A percentile compares a stretch with the other conserved stretches of the same genome.
Conservation (phyloP, 35 echinoderm and acorn worm genomes). For the Ptychodera flava region DNA sequence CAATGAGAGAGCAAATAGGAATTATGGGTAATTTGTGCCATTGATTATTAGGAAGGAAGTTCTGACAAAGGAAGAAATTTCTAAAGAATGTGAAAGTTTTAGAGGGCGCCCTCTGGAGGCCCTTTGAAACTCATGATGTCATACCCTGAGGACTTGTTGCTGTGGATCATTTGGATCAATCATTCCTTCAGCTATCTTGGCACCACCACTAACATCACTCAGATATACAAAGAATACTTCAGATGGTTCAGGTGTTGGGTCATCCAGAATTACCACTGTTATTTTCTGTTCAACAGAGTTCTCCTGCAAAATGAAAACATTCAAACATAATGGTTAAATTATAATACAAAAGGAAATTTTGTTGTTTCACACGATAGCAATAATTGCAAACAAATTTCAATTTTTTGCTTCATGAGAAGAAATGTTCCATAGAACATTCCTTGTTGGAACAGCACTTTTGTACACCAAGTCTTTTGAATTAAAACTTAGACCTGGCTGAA, state of each 20-base stretch:
- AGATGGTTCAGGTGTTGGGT: conserved; percentile 52
- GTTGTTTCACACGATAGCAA: too few species aligned
- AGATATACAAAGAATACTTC: conserved; percentile 89
- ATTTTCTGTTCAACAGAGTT: conserved; percentile 8
- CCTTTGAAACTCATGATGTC: too few species aligned
- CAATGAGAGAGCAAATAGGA: too few species aligned
- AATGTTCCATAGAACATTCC: too few species aligned
- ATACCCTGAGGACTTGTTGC: conserved; percentile 43
- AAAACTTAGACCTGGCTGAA: too few species aligned
- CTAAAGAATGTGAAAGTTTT: too few species aligned
- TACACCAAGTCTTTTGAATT: too few species aligned
- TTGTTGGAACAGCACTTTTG: too few species aligned
- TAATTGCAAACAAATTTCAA: neutral
- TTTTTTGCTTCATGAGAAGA: too few species aligned
- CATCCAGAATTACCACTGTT: conserved; percentile 47
- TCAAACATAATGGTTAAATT: neutral
- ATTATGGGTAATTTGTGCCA: too few species aligned
- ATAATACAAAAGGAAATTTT: too few species aligned
- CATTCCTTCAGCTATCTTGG: conserved; percentile 46
- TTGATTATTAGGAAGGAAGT: neutral
- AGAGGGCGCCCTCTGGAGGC: too few species aligned
- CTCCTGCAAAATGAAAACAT: neutral
- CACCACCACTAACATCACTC: conserved; percentile 43
- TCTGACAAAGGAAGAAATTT: neutral
- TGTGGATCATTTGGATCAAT: conserved; percentile 11